Evolutionary conservation across 2,113 vertebrate genomes (phyloP).

Genomic region (Amblyopsis rosae): DNA sequence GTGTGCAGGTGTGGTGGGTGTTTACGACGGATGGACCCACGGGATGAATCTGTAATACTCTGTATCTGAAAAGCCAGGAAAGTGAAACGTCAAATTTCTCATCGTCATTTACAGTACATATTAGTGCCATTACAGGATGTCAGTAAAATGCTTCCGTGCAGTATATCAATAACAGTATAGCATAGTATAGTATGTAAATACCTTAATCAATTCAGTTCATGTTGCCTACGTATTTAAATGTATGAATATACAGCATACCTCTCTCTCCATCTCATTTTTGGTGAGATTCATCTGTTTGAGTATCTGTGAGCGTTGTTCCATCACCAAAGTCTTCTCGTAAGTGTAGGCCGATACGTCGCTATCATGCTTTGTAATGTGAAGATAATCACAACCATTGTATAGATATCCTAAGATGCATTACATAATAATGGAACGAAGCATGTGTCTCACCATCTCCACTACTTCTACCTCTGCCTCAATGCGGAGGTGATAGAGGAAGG

Average conservation of each 20-base stretch:
- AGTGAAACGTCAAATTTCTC: not conserved
- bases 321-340: slow-evolving; percentile 95
- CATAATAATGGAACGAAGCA: not conserved
- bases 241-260: slow-evolving; percentile 74
- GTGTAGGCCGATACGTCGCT: slow-evolving; percentile 96
- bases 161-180: no score
- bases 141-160: no score
- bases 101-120: no score
- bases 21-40: slow-evolving; percentile 94
- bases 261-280: slow-evolving; percentile 94
- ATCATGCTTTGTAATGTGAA: slow-evolving; percentile 79
- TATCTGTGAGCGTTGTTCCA: slow-evolving; percentile 97
- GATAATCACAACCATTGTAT: not conserved
- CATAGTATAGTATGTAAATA: no score
- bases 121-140: no score
- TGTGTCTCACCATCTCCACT: slow-evolving; percentile 91
- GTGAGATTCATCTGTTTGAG: slow-evolving; percentile 99
- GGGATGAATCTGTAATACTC: slow-evolving; percentile 94
- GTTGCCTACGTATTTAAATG: not conserved
- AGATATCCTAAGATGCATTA: not conserved
- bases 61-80: slow-evolving; percentile 81
- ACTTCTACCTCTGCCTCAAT: slow-evolving; percentile 94
- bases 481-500: slow-evolving; percentile 94
- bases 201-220: not conserved
- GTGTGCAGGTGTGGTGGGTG: slow-evolving; percentile 77